Evolutionary conservation across 2,888 invertebrate genomes (phyloP).

Genomic region (Drosophila meridiana): DNA sequence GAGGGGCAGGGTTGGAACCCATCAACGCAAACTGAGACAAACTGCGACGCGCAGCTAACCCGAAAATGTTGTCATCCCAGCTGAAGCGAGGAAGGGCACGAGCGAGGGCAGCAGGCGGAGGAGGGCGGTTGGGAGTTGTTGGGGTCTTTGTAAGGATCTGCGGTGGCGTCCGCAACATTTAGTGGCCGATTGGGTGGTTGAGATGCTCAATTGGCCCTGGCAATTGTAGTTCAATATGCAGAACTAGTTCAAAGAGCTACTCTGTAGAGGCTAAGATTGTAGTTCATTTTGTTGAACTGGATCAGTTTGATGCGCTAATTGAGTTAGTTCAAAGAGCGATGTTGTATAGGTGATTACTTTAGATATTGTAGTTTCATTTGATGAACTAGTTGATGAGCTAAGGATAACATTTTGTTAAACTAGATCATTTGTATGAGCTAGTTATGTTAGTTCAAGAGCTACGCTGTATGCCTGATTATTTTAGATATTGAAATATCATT

Average conservation of each 20-base stretch:
- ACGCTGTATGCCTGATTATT: too few species aligned
- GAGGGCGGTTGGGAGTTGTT: not conserved
- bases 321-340: too few species aligned
- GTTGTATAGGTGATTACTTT: not conserved
- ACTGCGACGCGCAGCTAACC: constrained; percentile 26
- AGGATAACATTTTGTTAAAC: too few species aligned
- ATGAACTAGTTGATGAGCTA: not conserved
- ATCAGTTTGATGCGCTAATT: not conserved
- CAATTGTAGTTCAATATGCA: not conserved
- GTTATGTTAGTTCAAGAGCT: not conserved
- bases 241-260: not conserved
- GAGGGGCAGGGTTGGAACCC: not conserved
- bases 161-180: not conserved
- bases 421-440: not conserved
- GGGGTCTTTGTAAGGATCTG: constrained; percentile 10
- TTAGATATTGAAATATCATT: too few species aligned
- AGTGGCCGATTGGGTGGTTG: not conserved
- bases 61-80: constrained; percentile 28
- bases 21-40: constrained; percentile 30
- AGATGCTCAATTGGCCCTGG: not conserved
- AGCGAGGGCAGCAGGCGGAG: not conserved
- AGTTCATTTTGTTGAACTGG: not conserved
- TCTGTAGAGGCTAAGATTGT: not conserved
- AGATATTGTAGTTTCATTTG: not conserved
- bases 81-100: not conserved